Conservation (phyloP, 2,113 vertebrate genomes). For the Cyprinodon brontotheroides region DNA sequence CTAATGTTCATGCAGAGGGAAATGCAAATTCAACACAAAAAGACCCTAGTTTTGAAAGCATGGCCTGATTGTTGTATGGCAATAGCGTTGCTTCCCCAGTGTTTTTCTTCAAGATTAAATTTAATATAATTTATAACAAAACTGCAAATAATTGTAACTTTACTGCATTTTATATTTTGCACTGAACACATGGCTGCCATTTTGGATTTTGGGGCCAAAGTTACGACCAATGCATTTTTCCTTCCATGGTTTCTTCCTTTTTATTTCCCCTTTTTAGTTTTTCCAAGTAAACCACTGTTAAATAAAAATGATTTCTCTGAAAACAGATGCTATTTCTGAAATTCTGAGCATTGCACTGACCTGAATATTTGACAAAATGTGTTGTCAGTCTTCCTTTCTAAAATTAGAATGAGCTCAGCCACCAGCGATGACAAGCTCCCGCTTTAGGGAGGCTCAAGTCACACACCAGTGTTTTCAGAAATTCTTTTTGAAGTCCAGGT, state of each 20-base stretch:
- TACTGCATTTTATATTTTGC: no score
- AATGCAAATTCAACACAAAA: no score
- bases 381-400: constrained; percentile 1
- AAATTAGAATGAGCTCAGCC: constrained; percentile 10
- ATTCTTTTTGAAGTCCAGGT: neutral
- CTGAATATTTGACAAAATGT: constrained; percentile 3
- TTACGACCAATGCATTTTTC: neutral
- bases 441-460: neutral
- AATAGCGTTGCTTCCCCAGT: no score
- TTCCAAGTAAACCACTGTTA: neutral
- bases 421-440: neutral
- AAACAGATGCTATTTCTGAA: neutral
- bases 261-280: neutral
- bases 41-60: no score
- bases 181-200: no score
- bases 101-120: no score
- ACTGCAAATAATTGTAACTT: no score
- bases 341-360: neutral
- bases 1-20: no score
- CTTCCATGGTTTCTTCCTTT: neutral
- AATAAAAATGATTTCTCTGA: neutral
- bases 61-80: no score
- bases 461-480: neutral
- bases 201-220: neutral
- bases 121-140: no score